phyloP scores from a whole-genome alignment of 2,113 vertebrate species.

The Pongo abelii region DNA sequence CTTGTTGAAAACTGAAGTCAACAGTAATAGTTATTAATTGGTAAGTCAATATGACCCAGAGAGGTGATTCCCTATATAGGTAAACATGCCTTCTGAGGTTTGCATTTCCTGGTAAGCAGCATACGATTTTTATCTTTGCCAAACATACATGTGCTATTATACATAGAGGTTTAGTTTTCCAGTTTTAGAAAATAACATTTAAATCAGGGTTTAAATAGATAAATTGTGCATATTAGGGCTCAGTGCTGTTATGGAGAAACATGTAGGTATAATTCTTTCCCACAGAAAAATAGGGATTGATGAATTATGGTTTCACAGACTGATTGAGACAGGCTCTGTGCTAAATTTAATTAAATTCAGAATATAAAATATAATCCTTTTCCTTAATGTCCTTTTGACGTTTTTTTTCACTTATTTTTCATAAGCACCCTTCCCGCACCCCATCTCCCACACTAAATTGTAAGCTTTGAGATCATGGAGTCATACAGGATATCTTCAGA shows the following conservation, averaged over 20 bases:
- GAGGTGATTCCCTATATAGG: not conserved
- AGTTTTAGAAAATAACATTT: not conserved
- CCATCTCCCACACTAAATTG: not conserved
- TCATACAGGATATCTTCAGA: not conserved
- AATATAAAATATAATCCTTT: not conserved
- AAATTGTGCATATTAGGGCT: not conserved
- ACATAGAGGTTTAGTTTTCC: not conserved
- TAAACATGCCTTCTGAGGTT: not conserved
- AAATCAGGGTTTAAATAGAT: not conserved
- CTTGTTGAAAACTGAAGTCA: not conserved
- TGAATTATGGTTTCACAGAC: not conserved
- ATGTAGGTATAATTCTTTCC: not conserved
- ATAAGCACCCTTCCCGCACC: not conserved
- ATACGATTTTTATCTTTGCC: not conserved
- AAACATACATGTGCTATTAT: not conserved
- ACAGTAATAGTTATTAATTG: not conserved
- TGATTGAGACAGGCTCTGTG: not conserved
- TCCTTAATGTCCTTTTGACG: not conserved
- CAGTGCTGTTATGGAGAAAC: not conserved
- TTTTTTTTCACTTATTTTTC: not conserved
- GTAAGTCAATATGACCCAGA: not conserved
- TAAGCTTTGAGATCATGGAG: not conserved
- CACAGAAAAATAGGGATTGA: not conserved
- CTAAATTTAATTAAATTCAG: not conserved
- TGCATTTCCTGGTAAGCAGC: not conserved